Evolutionary conservation across 2,797 vertebrate genomes (phyloP), one percentile per base, ranked within the genome.

Genomic region (Microctenopoma lineatum): DNA sequence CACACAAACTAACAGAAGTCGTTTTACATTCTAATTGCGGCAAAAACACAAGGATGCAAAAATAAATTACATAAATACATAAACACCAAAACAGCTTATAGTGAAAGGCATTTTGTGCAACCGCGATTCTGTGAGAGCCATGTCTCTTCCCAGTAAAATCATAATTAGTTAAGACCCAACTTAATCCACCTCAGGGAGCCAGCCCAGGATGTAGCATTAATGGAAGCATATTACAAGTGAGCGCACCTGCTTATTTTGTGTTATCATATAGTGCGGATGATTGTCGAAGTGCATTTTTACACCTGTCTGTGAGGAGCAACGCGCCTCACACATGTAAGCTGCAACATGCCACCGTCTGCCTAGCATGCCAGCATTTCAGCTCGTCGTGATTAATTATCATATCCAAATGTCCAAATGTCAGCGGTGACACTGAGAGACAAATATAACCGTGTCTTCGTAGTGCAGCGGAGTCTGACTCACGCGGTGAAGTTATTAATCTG

Each of bases 401-500:
- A 84, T 82, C 66, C 73, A 61, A 62, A 85, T 36, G 79, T 90
- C 83, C 75, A 88, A 85, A 87, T 81, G 82, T 80, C 84, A 84
- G 48, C 42, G 84, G 81, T 70, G 81, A 88, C 86, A 88, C 79
- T 27, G 46, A 79, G 74, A 87, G 79, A 79, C 87, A 88, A 89
- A 91, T 75, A 79, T 50, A 62, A 73, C 71, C 75, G 36, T 48
- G 79, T 84, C 61, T 84, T 84, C 76, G 86, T 76, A 62, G 77
- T 79, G 80, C 79, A 62, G 67, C 85, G 61, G 86, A 84, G 78
- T 91, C 88, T 84, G 82, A 84, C 85, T 90, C 90, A 83, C 52
- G 80, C 84, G 5, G 85, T 70, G 89, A 88, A 84, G 87, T 89
- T 89, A 90, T 93, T 92, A 89, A 92, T 92, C 87, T 85, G 66